Conservation (phyloP, 2,113 vertebrate species). For the Phyllopteryx taeniolatus region DNA sequence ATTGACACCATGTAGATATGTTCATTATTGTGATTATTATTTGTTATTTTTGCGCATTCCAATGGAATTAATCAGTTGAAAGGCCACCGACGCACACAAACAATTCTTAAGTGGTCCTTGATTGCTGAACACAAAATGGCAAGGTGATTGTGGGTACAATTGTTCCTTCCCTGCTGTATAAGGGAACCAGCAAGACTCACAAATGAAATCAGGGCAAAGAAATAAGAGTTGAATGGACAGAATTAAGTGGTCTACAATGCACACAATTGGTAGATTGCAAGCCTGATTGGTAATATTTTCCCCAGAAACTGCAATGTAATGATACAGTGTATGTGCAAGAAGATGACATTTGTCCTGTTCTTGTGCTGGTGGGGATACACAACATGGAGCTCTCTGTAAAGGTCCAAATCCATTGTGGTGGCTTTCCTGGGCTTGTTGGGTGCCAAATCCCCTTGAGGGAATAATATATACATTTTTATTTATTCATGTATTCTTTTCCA, state of each 20-base stretch:
- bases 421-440: neutral
- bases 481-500: neutral
- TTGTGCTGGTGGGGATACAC: slow-evolving; percentile 5
- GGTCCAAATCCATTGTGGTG: neutral
- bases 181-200: slow-evolving; percentile 1
- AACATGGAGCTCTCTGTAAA: neutral
- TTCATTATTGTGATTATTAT: neutral
- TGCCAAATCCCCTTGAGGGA: neutral
- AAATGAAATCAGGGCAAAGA: slow-evolving; percentile 6
- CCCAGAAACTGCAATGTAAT: slow-evolving; percentile 12
- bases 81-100: slow-evolving; percentile 1
- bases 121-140: slow-evolving; percentile 2
- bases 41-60: neutral
- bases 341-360: neutral
- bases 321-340: neutral
- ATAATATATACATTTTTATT: neutral
- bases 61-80: slow-evolving; percentile 11
- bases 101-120: slow-evolving; percentile 3
- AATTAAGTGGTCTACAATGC: slow-evolving; percentile 1
- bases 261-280: slow-evolving; percentile 20
- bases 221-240: slow-evolving; percentile 19
- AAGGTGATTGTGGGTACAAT: slow-evolving; percentile 10
- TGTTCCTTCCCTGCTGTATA: slow-evolving; percentile 5
- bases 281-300: slow-evolving; percentile 24
- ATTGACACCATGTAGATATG: no score